Base-by-base conservation (phyloP, 2,797 vertebrate genomes). In the Argyrosomus regius region DNA sequence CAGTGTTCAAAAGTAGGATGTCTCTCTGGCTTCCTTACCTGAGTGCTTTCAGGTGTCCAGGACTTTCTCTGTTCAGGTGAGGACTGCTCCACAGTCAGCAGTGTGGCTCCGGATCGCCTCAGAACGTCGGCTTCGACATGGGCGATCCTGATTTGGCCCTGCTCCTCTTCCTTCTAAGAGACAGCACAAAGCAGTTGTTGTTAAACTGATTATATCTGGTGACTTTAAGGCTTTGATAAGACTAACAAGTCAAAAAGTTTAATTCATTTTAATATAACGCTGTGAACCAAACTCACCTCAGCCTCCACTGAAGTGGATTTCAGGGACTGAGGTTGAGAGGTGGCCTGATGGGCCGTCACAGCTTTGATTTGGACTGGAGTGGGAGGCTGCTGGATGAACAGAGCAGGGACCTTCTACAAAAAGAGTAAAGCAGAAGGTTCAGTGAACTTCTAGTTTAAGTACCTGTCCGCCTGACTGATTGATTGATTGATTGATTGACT, bases 111-210 rank as follows among this genome's bases (percentile, higher is more conserved):
- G 2, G 92, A 89, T 28, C 53, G 62, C 56, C 1, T 84, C 78
- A 95, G 72, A 0, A 85, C 79, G 0, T 95, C 90, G 6, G 94
- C 92, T n/a, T 91, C 87, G 10, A 95, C 53, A 0, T 81, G 94
- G 12, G 77, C 95, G 0, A 95, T 88, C 54, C 61, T 72, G 78
- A 95, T 91, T 6, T 77, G 88, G 1, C 93, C 95, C 69, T 77
- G 63, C 11, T 10, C 0, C 22, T 73, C 83, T 0, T 71, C 81
- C 72, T 80, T 72, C 92, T 91, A 58, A 58, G 43, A 52, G 7
- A 80, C n/a, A 72, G n/a, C 6, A 43, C 69, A 63, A 54, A 18
- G 11, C 4, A 3, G 3, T 0, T 41, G 26, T 4, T 17, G 0
- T 35, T 54, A 0, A 17, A 63, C 0, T 0, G 1, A n/a, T 48